A percentile compares a stretch with the other conserved stretches of the same genome.
These are phyloP conservation scores for Carcina quercana DNA, from an alignment of 2,888 invertebrate genomes.

Conservation along the genomic window DNA sequence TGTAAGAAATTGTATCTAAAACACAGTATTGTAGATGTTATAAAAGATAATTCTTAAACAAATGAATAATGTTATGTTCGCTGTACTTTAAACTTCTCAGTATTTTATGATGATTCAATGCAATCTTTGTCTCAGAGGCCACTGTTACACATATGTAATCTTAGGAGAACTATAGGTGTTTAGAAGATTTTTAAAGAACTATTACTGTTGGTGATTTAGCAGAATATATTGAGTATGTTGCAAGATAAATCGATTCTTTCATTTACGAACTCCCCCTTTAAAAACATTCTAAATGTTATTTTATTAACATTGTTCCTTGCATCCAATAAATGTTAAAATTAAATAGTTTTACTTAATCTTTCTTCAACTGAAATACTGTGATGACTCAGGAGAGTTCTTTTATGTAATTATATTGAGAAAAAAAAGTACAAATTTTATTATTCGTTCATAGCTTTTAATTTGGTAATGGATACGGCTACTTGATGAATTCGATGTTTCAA, in stretches of 20 bases:
- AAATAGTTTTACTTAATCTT: constrained; percentile 31
- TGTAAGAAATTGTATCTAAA: constrained; percentile 58
- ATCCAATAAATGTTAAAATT: constrained; percentile 48
- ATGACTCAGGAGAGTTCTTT: constrained; percentile 69
- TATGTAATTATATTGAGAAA: constrained; percentile 26
- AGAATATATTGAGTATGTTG: constrained; percentile 70
- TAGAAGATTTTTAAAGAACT: constrained; percentile 33
- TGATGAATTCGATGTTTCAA: constrained; percentile 13
- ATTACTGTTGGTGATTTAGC: constrained; percentile 60
- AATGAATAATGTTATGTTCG: constrained; percentile 53
- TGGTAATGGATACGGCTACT: too few species aligned
- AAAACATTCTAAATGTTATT: constrained; percentile 37
- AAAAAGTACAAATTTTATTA: constrained; percentile 29
- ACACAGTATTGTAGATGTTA: constrained; percentile 62
- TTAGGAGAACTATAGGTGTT: constrained; percentile 47
- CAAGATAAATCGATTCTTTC: constrained; percentile 60
- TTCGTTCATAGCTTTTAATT: constrained; percentile 21
- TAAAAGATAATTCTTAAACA: constrained; percentile 52
- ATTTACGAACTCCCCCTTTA: constrained; percentile 51
- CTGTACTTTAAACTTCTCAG: constrained; percentile 50
- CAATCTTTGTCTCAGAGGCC: constrained; percentile 68
- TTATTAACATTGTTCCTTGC: constrained; percentile 46
- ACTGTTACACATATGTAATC: constrained; percentile 34
- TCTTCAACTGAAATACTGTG: constrained; percentile 62
- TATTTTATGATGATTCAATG: constrained; percentile 64